Percentiles rank a stretch among this genome's conserved stretches.
These are phyloP conservation scores for Gryllus longicercus DNA, from an alignment of 2,888 invertebrate species.

Conservation along the genomic window DNA sequence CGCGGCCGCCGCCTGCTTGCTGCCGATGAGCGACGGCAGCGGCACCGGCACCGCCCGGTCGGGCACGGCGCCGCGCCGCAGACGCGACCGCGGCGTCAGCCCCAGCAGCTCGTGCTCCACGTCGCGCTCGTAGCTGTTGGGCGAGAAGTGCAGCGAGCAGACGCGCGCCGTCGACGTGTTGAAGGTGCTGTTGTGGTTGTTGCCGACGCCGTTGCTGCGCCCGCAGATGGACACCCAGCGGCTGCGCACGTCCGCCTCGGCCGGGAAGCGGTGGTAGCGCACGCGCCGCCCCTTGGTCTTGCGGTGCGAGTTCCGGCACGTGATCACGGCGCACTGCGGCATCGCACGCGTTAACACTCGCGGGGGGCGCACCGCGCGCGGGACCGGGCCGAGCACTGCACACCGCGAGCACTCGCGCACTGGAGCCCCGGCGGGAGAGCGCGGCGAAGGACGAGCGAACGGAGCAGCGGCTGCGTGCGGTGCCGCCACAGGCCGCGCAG, in stretches of 20 bases:
- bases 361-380: no score
- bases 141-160: slow-evolving; percentile 55
- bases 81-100: slow-evolving; percentile 52
- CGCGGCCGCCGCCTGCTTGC: slow-evolving; percentile 25
- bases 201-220: slow-evolving; percentile 49
- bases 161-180: slow-evolving; percentile 57
- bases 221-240: slow-evolving; percentile 56
- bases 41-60: slow-evolving; percentile 47
- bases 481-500: slow-evolving; percentile 28
- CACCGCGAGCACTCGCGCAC: no score
- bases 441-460: no score
- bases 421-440: no score
- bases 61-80: slow-evolving; percentile 54
- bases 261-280: slow-evolving; percentile 58
- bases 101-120: slow-evolving; percentile 56
- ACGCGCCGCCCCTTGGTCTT: slow-evolving; percentile 55
- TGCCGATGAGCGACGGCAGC: slow-evolving; percentile 40
- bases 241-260: slow-evolving; percentile 52
- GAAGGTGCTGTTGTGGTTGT: slow-evolving; percentile 46
- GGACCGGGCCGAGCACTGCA: no score
- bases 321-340: slow-evolving; percentile 59
- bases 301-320: slow-evolving; percentile 57
- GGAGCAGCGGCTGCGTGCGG: slow-evolving; percentile 23
- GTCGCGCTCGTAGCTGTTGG: slow-evolving; percentile 54
- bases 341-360: slow-evolving; percentile 41